Base-by-base conservation (phyloP, 1,140 invertebrate species). In the Leptinotarsa undecemlineata region DNA sequence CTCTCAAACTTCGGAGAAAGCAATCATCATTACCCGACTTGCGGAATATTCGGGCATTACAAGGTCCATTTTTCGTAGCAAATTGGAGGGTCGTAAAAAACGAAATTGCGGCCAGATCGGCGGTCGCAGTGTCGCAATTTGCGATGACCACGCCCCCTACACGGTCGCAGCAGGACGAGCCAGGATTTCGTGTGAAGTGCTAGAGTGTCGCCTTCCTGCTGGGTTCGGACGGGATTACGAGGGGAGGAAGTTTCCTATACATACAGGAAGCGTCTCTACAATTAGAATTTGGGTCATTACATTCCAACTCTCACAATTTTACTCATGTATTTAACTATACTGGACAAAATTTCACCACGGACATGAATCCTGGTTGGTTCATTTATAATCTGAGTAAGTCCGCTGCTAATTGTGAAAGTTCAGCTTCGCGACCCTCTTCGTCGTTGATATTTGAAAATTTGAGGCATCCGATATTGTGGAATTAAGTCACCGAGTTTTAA, bases 101-200 rank as follows among this genome's bases (percentile, higher is more conserved):
- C 75, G 74, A 26, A 75, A 72, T 74, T 71, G 76, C 71, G 78
- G 72, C 48, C 57, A 76, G 72, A 78, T 68, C 79, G 76, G 77
- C 76, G 77, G 79, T 74, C 78, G 75, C 71, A 70, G 68, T 80
- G 79, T 76, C 74, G 79, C 80, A 81, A 81, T 81, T 81, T 81
- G 79, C 76, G 75, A 74, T 48, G 15, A 74, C 63, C 76, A 80
- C 80, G 79, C 80, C 79, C 70, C 74, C 67, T 70, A 72, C 69
- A 77, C 62, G 69, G 69, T 71, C 68, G 70, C 68, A 57, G 62
- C 76, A 77, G 73, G 73, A 77, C 76, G 73, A 64, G 33, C 67
- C 68, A 66, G 63, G 26, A 51, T 20, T 42, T 42, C 51, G 51
- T 57, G 51, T 57, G n/a, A 57, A 57, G 3, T 57, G 51, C 17